phyloP scores from a whole-genome alignment of 2,797 vertebrate genomes.

The Momotus momota region DNA sequence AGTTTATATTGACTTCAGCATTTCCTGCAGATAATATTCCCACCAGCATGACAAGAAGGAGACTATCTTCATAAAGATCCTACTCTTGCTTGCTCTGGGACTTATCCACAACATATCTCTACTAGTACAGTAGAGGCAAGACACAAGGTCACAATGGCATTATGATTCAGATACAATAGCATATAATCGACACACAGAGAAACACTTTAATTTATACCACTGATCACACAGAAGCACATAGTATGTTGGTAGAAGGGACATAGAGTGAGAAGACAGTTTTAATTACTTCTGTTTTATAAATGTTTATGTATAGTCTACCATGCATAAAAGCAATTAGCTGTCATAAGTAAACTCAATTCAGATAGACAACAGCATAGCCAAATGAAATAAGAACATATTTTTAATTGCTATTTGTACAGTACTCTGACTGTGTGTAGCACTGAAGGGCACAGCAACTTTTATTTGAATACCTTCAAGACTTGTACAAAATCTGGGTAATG shows the following conservation, averaged over 20 bases:
- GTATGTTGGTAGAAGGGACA: background rate
- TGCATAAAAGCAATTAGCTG: background rate
- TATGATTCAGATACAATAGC: background rate
- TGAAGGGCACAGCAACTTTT: background rate
- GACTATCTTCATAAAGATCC: background rate
- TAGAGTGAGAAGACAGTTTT: background rate
- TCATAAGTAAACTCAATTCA: background rate
- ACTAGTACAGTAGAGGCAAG: background rate
- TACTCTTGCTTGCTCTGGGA: background rate
- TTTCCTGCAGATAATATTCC: background rate
- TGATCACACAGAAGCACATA: background rate
- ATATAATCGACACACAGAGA: background rate
- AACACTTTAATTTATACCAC: background rate
- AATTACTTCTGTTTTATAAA: background rate
- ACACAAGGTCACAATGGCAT: background rate
- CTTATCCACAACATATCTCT: background rate
- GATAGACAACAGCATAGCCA: background rate
- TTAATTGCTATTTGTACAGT: background rate
- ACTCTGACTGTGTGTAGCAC: background rate
- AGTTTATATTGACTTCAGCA: background rate
- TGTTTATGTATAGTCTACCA: background rate
- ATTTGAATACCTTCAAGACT: background rate
- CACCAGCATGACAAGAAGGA: background rate
- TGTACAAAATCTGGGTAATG: background rate
- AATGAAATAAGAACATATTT: conserved; percentile 6